phyloP scores from a whole-genome alignment of 2,797 vertebrate genomes.

The Gallirallus australis region DNA sequence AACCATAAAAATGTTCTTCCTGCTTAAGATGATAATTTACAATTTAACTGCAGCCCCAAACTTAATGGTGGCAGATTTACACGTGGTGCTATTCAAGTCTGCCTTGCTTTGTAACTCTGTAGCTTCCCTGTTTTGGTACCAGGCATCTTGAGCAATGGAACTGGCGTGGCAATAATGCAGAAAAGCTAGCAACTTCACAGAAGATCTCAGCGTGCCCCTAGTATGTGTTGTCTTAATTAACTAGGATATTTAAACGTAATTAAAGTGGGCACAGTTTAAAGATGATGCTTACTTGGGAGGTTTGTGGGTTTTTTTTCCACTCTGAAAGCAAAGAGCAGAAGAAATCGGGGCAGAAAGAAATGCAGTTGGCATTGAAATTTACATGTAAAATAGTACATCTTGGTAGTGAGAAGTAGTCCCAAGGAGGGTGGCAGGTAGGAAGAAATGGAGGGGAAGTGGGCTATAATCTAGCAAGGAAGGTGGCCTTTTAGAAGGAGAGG shows the following conservation, averaged over 20 bases:
- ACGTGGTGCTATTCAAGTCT: background rate
- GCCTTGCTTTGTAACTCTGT: background rate
- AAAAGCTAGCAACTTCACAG: background rate
- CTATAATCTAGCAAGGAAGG: background rate
- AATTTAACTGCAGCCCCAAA: slow-evolving; percentile 13
- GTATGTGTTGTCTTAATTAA: background rate
- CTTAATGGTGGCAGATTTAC: slow-evolving; percentile 2
- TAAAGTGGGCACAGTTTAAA: background rate
- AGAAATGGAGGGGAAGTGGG: background rate
- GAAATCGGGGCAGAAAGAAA: background rate
- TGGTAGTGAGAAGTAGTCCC: background rate
- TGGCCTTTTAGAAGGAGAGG: background rate
- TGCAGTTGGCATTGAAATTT: background rate
- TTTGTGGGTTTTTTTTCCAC: accelerated
- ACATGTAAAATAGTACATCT: background rate
- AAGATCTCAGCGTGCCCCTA: background rate
- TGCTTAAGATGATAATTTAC: slow-evolving; percentile 36
- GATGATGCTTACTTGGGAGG: background rate
- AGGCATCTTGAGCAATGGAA: background rate
- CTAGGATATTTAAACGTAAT: background rate
- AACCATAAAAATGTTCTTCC: slow-evolving; percentile 41
- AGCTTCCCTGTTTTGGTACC: background rate
- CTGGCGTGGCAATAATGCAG: background rate
- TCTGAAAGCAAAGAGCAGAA: background rate
- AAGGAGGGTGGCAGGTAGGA: background rate